These are phyloP conservation scores for Rhinella marina DNA, from an alignment of 2,797 vertebrate species.

Conservation along the genomic window DNA sequence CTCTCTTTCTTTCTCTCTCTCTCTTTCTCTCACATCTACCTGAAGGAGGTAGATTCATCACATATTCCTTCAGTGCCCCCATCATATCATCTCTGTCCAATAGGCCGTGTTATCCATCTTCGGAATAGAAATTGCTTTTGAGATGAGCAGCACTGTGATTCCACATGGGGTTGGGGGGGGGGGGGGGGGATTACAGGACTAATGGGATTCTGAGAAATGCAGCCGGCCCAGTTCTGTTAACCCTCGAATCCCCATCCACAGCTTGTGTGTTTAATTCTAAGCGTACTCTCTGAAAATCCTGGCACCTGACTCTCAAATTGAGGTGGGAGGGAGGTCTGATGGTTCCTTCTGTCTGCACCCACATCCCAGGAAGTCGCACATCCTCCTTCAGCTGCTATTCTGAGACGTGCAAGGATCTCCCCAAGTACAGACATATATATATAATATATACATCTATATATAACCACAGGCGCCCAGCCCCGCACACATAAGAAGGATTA, in stretches of 20 bases:
- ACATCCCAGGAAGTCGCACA: slow-evolving; percentile 54
- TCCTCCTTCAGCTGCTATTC: slow-evolving; percentile 55
- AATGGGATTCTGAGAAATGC: slow-evolving; percentile 18
- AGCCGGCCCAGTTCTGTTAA: slow-evolving; percentile 17
- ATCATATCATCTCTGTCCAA: slow-evolving; percentile 9
- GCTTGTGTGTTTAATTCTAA: not conserved
- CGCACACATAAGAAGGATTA: not conserved
- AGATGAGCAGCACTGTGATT: slow-evolving; percentile 39
- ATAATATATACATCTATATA: slow-evolving; percentile 13
- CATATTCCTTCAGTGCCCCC: not conserved
- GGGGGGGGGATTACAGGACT: slow-evolving; percentile 14
- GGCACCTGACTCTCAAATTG: slow-evolving; percentile 22
- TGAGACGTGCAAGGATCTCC: slow-evolving; percentile 48
- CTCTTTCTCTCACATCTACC: not conserved
- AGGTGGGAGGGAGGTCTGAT: slow-evolving; percentile 24
- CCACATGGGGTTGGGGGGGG: not conserved
- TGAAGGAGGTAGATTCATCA: not conserved
- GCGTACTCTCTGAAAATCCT: slow-evolving; percentile 10
- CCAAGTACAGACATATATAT: slow-evolving; percentile 21
- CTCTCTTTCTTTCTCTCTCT: not conserved
- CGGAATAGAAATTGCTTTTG: slow-evolving; percentile 49
- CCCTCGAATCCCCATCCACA: not conserved
- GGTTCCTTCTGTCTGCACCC: slow-evolving; percentile 42
- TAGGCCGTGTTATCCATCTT: slow-evolving; percentile 35
- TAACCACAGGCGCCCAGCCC: not conserved